Percentiles rank a stretch among this genome's conserved stretches.
phyloP scores from a whole-genome alignment of 2,113 vertebrate species.

The Naja naja region DNA sequence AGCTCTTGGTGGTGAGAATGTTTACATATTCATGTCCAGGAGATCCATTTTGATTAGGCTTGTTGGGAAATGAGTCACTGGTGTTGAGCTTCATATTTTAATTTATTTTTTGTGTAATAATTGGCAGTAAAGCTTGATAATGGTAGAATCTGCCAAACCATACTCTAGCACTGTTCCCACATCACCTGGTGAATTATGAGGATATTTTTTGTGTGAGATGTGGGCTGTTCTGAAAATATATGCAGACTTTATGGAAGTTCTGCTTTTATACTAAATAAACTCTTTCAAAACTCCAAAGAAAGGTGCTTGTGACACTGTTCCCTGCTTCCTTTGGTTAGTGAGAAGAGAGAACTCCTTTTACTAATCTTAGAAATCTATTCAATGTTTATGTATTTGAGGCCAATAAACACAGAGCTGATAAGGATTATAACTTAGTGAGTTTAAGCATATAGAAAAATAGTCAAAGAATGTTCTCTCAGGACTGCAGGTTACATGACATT shows the following conservation, averaged over 20 bases:
- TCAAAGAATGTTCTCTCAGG: background rate
- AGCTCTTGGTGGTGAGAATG: slow-evolving; percentile 6
- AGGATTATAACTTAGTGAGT: background rate
- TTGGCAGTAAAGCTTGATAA: slow-evolving; percentile 23
- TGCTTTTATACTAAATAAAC: slow-evolving; percentile 32
- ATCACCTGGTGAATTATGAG: slow-evolving; percentile 1
- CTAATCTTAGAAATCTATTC: slow-evolving; percentile 15
- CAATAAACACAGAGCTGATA: slow-evolving; percentile 1
- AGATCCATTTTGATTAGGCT: slow-evolving; percentile 9
- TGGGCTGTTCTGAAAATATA: background rate
- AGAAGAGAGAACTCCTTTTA: slow-evolving; percentile 17
- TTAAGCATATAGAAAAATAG: background rate
- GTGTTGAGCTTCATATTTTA: background rate
- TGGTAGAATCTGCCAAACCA: slow-evolving; percentile 14
- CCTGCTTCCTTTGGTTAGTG: background rate
- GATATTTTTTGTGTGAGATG: slow-evolving; percentile 7
- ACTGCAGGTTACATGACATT: background rate
- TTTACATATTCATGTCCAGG: slow-evolving; percentile 31
- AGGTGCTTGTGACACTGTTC: background rate
- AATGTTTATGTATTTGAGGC: slow-evolving; percentile 9
- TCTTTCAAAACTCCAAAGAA: slow-evolving; percentile 11
- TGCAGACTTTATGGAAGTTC: slow-evolving; percentile 18
- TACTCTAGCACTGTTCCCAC: background rate
- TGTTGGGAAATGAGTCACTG: background rate
- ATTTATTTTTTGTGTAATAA: slow-evolving; percentile 24